Conservation (phyloP, 2,113 vertebrate genomes). For the Papio anubis region DNA sequence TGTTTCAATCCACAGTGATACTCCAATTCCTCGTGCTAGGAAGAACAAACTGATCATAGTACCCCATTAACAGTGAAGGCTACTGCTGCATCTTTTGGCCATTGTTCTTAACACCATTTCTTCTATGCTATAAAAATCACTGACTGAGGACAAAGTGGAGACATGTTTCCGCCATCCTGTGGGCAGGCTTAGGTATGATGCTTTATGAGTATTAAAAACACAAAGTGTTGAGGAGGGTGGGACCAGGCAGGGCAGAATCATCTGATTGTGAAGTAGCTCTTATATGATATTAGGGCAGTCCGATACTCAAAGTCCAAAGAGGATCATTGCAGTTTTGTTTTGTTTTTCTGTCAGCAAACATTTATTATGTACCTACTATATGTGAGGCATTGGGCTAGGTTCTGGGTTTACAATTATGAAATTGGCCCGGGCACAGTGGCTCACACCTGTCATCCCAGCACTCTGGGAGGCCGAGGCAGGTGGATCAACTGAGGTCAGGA, state of each 20-base stretch:
- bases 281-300: not conserved
- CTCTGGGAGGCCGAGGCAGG: too few species aligned
- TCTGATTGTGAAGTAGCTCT: not conserved
- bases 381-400: not conserved
- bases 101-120: not conserved
- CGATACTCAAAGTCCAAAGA: not conserved
- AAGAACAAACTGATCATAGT: not conserved
- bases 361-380: not conserved
- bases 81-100: not conserved
- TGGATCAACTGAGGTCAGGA: too few species aligned
- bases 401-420: not conserved
- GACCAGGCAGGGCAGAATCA: not conserved
- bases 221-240: not conserved
- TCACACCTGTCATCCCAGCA: too few species aligned
- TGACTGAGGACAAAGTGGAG: not conserved
- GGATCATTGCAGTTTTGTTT: not conserved
- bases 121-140: not conserved
- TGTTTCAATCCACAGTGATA: not conserved
- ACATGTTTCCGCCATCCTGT: not conserved
- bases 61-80: not conserved
- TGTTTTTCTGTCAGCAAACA: not conserved
- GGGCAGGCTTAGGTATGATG: not conserved
- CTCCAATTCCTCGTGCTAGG: not conserved
- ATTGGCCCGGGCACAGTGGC: too few species aligned
- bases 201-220: not conserved